A percentile compares a stretch with the other conserved stretches of the same genome.
These are phyloP conservation scores for Macrobrachium nipponense DNA, from an alignment of 1,140 invertebrate genomes.

Conservation along the genomic window DNA sequence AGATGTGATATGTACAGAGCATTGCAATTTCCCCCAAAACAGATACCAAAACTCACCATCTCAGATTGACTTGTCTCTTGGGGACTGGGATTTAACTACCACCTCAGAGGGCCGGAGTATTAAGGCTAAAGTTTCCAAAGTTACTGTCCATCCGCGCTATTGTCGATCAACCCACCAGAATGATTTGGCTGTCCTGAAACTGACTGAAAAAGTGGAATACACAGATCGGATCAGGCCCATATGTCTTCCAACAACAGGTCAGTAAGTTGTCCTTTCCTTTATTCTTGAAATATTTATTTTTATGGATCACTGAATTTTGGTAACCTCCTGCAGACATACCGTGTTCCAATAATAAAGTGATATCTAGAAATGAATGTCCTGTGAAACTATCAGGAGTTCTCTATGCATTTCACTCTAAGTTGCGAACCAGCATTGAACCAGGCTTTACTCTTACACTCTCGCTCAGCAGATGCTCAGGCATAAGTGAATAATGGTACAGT, in stretches of 20 bases:
- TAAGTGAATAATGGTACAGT: no score
- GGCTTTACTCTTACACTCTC: no score
- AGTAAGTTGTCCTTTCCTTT: constrained; percentile 18
- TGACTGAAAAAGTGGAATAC: constrained; percentile 21
- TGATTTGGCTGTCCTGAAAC: constrained; percentile 52
- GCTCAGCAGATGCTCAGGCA: no score
- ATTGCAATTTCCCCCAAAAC: no score
- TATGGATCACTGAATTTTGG: background rate
- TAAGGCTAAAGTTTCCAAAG: background rate
- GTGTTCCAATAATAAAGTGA: background rate
- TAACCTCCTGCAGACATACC: background rate
- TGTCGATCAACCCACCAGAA: constrained; percentile 56
- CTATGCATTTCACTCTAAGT: no score
- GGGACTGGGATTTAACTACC: constrained; percentile 58
- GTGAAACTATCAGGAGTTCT: no score
- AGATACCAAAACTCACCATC: constrained; percentile 53
- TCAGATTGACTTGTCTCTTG: constrained; percentile 33
- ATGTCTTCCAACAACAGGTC: constrained; percentile 50
- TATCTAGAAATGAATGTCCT: no score
- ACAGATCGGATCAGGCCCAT: constrained; percentile 38
- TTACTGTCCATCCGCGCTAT: constrained; percentile 47
- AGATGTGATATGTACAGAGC: no score
- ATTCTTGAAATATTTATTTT: background rate
- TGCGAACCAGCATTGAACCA: no score
- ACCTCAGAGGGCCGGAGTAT: constrained; percentile 22